phyloP scores from a whole-genome alignment of 1,140 invertebrate genomes.

The Lucilia cuprina region DNA sequence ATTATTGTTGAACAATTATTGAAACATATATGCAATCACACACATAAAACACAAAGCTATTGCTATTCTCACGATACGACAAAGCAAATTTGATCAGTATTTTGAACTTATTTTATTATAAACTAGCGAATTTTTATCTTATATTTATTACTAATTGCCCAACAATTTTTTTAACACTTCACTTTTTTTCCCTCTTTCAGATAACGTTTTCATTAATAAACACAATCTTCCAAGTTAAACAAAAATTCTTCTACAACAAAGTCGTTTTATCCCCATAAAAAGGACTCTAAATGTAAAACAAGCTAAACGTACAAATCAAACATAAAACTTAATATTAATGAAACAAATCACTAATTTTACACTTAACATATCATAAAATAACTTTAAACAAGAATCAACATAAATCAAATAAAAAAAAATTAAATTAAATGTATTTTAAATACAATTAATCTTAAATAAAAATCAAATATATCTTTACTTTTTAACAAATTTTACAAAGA shows the following conservation, averaged over 20 bases:
- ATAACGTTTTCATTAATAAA: not conserved
- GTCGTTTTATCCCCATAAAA: not conserved
- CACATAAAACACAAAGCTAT: too few relatives aligned
- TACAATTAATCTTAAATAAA: not conserved
- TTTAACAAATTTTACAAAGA: not conserved
- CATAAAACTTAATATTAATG: not conserved
- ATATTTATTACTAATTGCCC: too few relatives aligned
- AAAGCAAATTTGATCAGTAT: too few relatives aligned
- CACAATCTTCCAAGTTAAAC: not conserved
- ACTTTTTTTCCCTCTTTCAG: not conserved
- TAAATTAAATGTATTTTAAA: not conserved
- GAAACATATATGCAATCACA: too few relatives aligned
- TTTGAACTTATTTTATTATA: too few relatives aligned
- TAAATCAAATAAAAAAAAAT: not conserved
- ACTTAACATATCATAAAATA: not conserved
- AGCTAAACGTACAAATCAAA: constrained; percentile 1
- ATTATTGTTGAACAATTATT: too few relatives aligned
- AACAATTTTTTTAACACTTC: not conserved
- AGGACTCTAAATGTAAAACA: not conserved
- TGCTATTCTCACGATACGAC: too few relatives aligned
- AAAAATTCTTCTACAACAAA: not conserved
- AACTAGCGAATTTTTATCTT: not conserved
- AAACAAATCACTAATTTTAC: constrained; percentile 3
- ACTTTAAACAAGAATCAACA: not conserved
- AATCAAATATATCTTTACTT: not conserved